phyloP scores from a whole-genome alignment of 2,113 vertebrate genomes.

The Antidorcas marsupialis region DNA sequence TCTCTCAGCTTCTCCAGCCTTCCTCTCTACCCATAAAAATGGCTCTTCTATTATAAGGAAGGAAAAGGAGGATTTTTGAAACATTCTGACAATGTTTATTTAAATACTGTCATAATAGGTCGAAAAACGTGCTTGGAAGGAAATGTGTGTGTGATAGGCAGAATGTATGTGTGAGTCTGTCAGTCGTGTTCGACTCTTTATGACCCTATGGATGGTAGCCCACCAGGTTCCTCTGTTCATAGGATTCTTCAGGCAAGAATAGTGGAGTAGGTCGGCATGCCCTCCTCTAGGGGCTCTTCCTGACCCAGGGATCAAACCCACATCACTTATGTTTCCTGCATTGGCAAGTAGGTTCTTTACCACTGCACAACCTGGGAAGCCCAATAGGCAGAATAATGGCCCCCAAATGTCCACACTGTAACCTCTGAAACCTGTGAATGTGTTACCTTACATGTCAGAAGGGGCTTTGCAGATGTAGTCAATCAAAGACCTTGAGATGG shows the following conservation, averaged over 20 bases:
- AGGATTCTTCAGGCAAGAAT: neutral
- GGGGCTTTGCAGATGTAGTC: neutral
- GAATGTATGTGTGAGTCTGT: neutral
- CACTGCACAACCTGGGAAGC: neutral
- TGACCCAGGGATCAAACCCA: neutral
- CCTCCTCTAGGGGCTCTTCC: neutral
- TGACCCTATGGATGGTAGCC: neutral
- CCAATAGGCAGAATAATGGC: neutral
- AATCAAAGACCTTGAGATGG: neutral
- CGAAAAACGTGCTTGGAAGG: neutral
- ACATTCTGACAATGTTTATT: neutral
- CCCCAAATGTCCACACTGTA: neutral
- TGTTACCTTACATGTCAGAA: neutral
- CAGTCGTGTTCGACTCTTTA: neutral
- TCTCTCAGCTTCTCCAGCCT: neutral
- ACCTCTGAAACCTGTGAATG: neutral
- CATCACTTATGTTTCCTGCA: neutral
- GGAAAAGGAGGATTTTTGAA: neutral
- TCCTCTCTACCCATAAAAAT: neutral
- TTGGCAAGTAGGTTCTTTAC: neutral
- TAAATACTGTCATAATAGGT: neutral
- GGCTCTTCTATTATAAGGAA: neutral
- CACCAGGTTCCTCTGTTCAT: neutral
- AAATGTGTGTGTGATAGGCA: neutral
- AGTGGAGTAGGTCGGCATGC: neutral